These are phyloP conservation scores for Drosophila melanica DNA, from an alignment of 1,140 invertebrate genomes.

Conservation along the genomic window DNA sequence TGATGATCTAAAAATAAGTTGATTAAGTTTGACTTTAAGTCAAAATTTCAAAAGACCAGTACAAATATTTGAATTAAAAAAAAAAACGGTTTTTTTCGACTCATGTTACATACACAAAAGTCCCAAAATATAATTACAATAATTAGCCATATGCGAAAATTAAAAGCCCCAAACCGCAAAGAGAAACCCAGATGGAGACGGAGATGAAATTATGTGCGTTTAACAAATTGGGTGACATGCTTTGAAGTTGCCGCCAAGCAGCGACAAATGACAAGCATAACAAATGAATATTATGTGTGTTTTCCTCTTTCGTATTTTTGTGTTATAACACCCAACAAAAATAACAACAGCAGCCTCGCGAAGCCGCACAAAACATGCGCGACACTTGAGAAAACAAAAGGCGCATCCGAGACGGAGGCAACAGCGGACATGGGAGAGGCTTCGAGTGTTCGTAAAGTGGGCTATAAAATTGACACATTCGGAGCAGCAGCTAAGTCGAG, in stretches of 20 bases:
- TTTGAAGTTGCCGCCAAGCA: constrained; percentile 74
- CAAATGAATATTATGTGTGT: constrained; percentile 79
- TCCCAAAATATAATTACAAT: constrained; percentile 27
- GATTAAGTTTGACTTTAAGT: no score
- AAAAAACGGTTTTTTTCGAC: no score
- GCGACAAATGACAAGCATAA: constrained; percentile 83
- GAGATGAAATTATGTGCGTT: constrained; percentile 72
- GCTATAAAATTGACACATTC: constrained; percentile 75
- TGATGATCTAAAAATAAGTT: no score
- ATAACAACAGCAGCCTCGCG: constrained; percentile 34
- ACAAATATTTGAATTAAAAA: no score
- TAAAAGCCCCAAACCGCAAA: constrained; percentile 45
- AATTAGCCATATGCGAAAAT: constrained; percentile 74
- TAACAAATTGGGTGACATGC: constrained; percentile 79
- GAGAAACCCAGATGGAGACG: constrained; percentile 30
- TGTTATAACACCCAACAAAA: constrained; percentile 52
- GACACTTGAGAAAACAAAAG: constrained; percentile 78
- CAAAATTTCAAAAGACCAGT: no score
- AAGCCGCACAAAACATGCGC: constrained; percentile 36
- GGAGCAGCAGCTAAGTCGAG: constrained; percentile 32
- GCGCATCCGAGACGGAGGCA: constrained; percentile 30
- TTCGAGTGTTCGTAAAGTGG: constrained; percentile 70
- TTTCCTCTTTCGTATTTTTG: constrained; percentile 23
- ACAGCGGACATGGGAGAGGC: constrained; percentile 12
- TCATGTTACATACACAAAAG: constrained; percentile 5